Percentiles rank a stretch among this genome's conserved stretches.
These are phyloP conservation scores for Diabrotica virgifera DNA, from an alignment of 1,140 invertebrate genomes.

Conservation along the genomic window DNA sequence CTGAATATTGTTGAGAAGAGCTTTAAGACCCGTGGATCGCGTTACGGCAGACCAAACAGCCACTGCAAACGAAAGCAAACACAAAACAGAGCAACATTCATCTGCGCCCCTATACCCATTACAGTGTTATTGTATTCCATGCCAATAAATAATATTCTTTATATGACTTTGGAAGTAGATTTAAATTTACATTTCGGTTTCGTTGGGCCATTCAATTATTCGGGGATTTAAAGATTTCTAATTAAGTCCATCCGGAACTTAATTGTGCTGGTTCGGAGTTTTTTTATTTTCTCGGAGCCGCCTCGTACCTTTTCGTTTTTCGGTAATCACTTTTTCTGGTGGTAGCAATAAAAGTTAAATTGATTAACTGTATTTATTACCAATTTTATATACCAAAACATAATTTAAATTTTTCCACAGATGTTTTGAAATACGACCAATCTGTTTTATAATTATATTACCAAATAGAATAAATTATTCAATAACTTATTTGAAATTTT, in stretches of 20 bases:
- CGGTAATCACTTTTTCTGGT: no score
- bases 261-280: constrained; percentile 25
- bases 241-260: constrained; percentile 33
- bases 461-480: no score
- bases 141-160: constrained; percentile 48
- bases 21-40: constrained; percentile 27
- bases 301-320: no score
- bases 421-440: no score
- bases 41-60: not conserved
- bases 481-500: no score
- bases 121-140: constrained; percentile 43
- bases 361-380: no score
- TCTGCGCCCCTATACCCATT: constrained; percentile 32
- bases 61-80: not conserved
- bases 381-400: no score
- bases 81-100: not conserved
- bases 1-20: constrained; percentile 33
- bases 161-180: constrained; percentile 33
- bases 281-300: constrained; percentile 14
- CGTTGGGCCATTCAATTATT: constrained; percentile 28
- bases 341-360: no score
- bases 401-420: no score
- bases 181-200: constrained; percentile 29
- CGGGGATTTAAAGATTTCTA: constrained; percentile 33
- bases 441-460: no score